These are phyloP conservation scores for Strigops habroptila DNA, from an alignment of 2,113 vertebrate genomes.

Conservation along the genomic window DNA sequence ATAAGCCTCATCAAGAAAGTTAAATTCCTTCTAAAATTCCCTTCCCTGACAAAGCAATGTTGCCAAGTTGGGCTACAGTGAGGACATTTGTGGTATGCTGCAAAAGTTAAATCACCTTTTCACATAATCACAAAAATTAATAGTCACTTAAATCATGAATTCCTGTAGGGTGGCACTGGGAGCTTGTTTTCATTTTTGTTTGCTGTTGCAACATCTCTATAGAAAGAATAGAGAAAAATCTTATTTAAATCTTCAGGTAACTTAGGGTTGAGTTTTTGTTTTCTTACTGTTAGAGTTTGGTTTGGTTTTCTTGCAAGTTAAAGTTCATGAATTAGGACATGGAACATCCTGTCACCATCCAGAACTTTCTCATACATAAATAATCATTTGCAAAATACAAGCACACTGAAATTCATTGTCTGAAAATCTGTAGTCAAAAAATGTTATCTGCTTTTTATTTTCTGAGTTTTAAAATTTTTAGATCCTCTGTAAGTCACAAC, in stretches of 20 bases:
- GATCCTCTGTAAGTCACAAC: not conserved
- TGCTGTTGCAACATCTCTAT: not conserved
- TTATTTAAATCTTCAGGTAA: not conserved
- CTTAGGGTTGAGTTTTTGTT: not conserved
- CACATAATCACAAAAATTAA: not conserved
- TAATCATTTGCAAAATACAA: not conserved
- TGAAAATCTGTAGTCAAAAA: not conserved
- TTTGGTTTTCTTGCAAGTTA: not conserved
- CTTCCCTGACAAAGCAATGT: not conserved
- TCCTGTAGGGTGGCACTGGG: not conserved
- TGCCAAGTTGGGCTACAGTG: not conserved
- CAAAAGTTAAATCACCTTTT: not conserved
- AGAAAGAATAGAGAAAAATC: not conserved
- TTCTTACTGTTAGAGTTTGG: not conserved
- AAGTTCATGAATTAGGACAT: not conserved
- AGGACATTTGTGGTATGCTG: not conserved
- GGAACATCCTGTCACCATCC: not conserved
- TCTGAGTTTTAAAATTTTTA: not conserved
- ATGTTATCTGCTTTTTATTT: not conserved
- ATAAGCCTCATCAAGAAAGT: not conserved
- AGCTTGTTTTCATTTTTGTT: not conserved
- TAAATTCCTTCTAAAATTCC: not conserved
- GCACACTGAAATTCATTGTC: not conserved
- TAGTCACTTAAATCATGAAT: not conserved
- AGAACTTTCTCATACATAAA: not conserved